phyloP scores from a whole-genome alignment of 2,797 vertebrate genomes.

The Esox lucius region DNA sequence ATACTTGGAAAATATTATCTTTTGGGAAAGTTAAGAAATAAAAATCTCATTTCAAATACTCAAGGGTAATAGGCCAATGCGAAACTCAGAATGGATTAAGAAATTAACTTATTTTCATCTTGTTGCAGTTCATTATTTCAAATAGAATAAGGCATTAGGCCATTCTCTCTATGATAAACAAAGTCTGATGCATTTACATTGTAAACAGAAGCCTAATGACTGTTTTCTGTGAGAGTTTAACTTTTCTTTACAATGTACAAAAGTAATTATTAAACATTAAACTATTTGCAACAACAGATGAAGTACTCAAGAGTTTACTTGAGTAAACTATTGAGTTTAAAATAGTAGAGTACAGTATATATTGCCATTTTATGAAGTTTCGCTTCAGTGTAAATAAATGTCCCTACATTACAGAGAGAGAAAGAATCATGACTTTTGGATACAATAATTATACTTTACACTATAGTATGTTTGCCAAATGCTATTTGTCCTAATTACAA shows the following conservation, averaged over 20 bases:
- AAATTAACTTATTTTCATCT: slow-evolving; percentile 77
- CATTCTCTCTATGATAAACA: slow-evolving; percentile 71
- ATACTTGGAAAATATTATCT: not conserved
- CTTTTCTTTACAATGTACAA: slow-evolving; percentile 61
- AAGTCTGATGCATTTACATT: slow-evolving; percentile 73
- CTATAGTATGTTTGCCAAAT: not conserved
- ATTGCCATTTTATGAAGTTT: not conserved
- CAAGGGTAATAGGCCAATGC: slow-evolving; percentile 72
- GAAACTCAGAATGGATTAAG: slow-evolving; percentile 66
- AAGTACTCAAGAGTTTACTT: slow-evolving; percentile 48
- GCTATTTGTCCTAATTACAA: not conserved
- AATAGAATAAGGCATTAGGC: slow-evolving; percentile 80
- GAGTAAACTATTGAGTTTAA: too few species aligned
- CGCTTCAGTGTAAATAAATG: not conserved
- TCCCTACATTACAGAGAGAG: not conserved
- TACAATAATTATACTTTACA: not conserved
- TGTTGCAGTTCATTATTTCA: slow-evolving; percentile 78
- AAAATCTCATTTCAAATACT: slow-evolving; percentile 56
- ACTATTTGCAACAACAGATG: slow-evolving; percentile 45
- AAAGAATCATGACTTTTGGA: not conserved
- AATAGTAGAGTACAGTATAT: too few species aligned
- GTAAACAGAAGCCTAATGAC: slow-evolving; percentile 72
- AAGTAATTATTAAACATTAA: slow-evolving; percentile 56
- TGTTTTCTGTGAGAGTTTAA: slow-evolving; percentile 65
- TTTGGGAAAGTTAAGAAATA: slow-evolving; percentile 48